Percentiles rank a stretch among this genome's conserved stretches.
These are phyloP conservation scores for Selenia dentaria DNA, from an alignment of 2,888 invertebrate genomes.

Conservation along the genomic window DNA sequence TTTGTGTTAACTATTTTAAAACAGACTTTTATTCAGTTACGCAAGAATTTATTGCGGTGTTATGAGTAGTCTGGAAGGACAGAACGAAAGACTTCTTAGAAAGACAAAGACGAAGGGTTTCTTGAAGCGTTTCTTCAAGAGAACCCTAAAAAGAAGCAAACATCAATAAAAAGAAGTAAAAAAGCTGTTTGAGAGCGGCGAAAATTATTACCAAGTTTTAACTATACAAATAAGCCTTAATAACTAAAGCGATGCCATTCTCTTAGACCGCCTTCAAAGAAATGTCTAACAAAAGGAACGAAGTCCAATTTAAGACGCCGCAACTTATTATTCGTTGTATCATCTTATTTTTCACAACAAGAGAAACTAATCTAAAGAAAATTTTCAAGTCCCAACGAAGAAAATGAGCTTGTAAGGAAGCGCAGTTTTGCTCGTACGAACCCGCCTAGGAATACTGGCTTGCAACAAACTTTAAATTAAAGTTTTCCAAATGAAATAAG, in stretches of 20 bases:
- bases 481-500: conserved; percentile 70
- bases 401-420: conserved; percentile 82
- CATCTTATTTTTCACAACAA: conserved; percentile 79
- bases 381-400: conserved; percentile 78
- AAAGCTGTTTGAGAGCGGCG: conserved; percentile 37
- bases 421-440: conserved; percentile 76
- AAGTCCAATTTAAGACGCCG: conserved; percentile 74
- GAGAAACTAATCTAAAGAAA: conserved; percentile 84
- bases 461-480: conserved; percentile 81
- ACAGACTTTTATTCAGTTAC: no score
- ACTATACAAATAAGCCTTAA: conserved; percentile 56
- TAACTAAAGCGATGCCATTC: conserved; percentile 55
- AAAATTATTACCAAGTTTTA: conserved; percentile 56
- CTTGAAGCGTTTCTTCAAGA: no score
- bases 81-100: no score
- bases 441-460: conserved; percentile 64
- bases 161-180: conserved; percentile 16
- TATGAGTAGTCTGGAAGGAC: no score
- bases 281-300: conserved; percentile 59
- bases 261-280: conserved; percentile 45
- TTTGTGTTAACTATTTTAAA: no score
- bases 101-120: no score
- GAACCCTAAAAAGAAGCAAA: conserved; percentile 10
- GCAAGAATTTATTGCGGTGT: no score
- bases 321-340: conserved; percentile 78